Percentiles rank a stretch among this genome's conserved stretches.
These are phyloP conservation scores for Lordiphosa collinella DNA, from an alignment of 1,140 invertebrate genomes.

Conservation along the genomic window DNA sequence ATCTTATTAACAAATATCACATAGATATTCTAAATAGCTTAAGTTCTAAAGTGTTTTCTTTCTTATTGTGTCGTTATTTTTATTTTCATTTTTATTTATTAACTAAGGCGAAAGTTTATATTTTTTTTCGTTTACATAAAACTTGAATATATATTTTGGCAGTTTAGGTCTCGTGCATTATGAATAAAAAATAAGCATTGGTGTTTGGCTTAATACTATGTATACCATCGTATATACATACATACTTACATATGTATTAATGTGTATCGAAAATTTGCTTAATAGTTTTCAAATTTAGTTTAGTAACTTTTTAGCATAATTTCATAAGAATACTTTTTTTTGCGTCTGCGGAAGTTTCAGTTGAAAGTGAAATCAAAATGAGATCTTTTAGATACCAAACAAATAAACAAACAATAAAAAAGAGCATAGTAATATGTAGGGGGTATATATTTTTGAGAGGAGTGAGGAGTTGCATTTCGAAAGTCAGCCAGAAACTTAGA, in stretches of 20 bases:
- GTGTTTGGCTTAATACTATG: conserved; percentile 41
- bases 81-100: conserved; percentile 1
- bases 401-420: conserved; percentile 31
- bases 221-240: conserved; percentile 43
- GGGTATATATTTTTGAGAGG: background rate
- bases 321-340: conserved; percentile 70
- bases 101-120: conserved; percentile 24
- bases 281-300: conserved; percentile 10
- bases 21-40: conserved; percentile 53
- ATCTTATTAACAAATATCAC: conserved; percentile 59
- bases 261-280: conserved; percentile 2
- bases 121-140: conserved; percentile 9
- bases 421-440: conserved; percentile 15
- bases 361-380: conserved; percentile 67
- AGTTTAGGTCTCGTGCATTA: conserved; percentile 61
- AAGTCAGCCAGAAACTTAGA: no score
- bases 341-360: conserved; percentile 59
- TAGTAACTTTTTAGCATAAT: conserved; percentile 53
- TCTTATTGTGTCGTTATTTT: background rate
- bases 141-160: conserved; percentile 48
- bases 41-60: conserved; percentile 10
- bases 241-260: conserved; percentile 22
- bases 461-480: background rate
- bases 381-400: conserved; percentile 68
- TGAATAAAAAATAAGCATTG: conserved; percentile 28